Evolutionary conservation across 1,140 invertebrate species (phyloP).

Genomic region (Aphelinus certus): DNA sequence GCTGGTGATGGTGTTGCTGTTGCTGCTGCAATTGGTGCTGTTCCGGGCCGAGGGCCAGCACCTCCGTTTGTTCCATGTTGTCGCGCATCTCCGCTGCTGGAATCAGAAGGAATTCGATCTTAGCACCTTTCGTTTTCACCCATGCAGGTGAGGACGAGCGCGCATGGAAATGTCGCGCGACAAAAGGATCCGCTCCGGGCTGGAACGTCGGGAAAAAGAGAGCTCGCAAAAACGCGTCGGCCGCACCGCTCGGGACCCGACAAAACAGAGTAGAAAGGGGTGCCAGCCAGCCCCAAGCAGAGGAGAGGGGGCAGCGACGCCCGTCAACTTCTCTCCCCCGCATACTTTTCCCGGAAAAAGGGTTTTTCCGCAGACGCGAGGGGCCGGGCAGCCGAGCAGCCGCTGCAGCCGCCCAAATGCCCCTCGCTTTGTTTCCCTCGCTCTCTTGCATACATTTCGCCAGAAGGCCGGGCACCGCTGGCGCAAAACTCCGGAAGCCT

Average conservation of each 20-base stretch:
- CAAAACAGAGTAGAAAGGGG: background rate
- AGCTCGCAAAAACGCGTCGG: background rate
- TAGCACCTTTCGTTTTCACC: too few relatives aligned
- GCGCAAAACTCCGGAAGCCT: constrained; percentile 18
- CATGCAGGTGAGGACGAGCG: background rate
- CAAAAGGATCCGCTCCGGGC: constrained; percentile 22
- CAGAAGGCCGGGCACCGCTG: too few relatives aligned
- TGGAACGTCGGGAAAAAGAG: constrained; percentile 24
- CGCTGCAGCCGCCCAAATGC: too few relatives aligned
- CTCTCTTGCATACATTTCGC: too few relatives aligned
- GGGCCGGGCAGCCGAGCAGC: too few relatives aligned
- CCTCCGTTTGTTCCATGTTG: constrained; percentile 48
- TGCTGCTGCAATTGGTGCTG: constrained; percentile 18
- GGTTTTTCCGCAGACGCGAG: background rate
- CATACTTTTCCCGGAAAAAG: too few relatives aligned
- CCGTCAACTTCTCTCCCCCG: too few relatives aligned
- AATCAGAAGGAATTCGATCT: background rate
- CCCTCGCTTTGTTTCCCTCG: too few relatives aligned
- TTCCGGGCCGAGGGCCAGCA: constrained; percentile 40
- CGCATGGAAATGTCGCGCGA: constrained; percentile 26
- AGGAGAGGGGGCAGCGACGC: background rate
- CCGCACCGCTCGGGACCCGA: too few relatives aligned
- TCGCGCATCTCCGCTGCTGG: constrained; percentile 46
- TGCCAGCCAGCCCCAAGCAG: constrained; percentile 3
- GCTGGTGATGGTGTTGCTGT: constrained; percentile 9